Evolutionary conservation across 1,140 invertebrate species (phyloP).

Genomic region (Macrotrachela quadricornifera): DNA sequence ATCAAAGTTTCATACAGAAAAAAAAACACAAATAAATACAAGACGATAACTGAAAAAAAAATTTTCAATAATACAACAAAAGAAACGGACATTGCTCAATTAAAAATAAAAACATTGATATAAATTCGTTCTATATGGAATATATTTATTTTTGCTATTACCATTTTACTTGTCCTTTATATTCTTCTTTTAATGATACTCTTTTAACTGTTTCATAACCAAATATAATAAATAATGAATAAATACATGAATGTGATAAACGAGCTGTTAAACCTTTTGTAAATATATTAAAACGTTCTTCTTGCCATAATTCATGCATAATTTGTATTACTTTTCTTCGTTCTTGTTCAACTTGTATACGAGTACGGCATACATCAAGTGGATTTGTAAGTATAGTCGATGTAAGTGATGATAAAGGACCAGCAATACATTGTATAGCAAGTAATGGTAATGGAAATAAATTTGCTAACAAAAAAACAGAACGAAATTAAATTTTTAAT

Average conservation of each 20-base stretch:
- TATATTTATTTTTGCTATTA: too few relatives aligned
- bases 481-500: too few relatives aligned
- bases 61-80: too few relatives aligned
- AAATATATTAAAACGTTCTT: constrained; percentile 60
- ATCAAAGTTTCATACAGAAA: too few relatives aligned
- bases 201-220: constrained; percentile 87
- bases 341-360: constrained; percentile 47
- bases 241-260: constrained; percentile 58
- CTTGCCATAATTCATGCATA: constrained; percentile 58
- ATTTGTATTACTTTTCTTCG: constrained; percentile 37
- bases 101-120: too few relatives aligned
- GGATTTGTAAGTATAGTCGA: constrained; percentile 83
- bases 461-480: too few relatives aligned
- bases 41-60: too few relatives aligned
- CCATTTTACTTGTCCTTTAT: constrained; percentile 30
- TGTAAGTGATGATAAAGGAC: constrained; percentile 67
- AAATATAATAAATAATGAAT: constrained; percentile 66
- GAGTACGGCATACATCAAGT: constrained; percentile 65
- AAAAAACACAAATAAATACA: too few relatives aligned
- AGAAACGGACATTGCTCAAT: too few relatives aligned
- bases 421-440: constrained; percentile 50
- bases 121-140: too few relatives aligned
- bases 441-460: too few relatives aligned
- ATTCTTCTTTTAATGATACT: constrained; percentile 60
- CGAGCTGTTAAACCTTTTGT: constrained; percentile 74